Base-by-base conservation (phyloP, 2,888 invertebrate species). In the Cephonodes hylas region DNA sequence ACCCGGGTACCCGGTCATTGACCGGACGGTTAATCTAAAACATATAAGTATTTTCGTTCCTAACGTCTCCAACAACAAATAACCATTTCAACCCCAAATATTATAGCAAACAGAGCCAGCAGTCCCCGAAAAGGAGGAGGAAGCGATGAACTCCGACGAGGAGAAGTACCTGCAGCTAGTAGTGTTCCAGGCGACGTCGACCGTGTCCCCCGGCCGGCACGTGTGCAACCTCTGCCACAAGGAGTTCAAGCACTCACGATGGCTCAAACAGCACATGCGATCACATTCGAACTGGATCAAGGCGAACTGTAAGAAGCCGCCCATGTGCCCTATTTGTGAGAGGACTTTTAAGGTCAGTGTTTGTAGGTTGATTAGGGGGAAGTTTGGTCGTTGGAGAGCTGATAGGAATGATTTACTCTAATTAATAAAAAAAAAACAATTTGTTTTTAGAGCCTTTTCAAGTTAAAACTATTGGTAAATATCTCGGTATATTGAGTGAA, bases 241-340 rank as follows among this genome's bases (percentile, higher is more conserved):
- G 68, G 94, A 94, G 79, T 94, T 94, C 75, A 94, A 94, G 66
- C 94, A 94, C 66, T 93, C 93, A 5, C 88, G 93, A 58, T 94
- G 94, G 88, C 82, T 94, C 8, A 94, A 94, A 70, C 93, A 93
- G 66, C 94, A 94, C 70, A 94, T 94, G 94, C 81, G 93, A 20
- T 93, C 93, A 0, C 94, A 94, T 68, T 88, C 93, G 13, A 94
- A 94, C 81, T 94, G 94, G 94, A 94, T 94, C 69, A 93, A 92
- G 71, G 94, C 94, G 0, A 94, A 94, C 67, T 94, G 94, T 79
- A 94, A 94, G 84, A 94, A 94, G 73, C 94, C 94, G 22, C 94
- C 94, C 1, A 93, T 93, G 83, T 94, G 94, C 73, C 88, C 90
- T 15, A 93, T 94, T 48, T 94, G 94, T 66, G 87, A 93, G 42